Percentiles rank a stretch among this genome's conserved stretches.
Evolutionary conservation across 2,113 vertebrate species (phyloP).

Genomic region (Ondatra zibethicus): DNA sequence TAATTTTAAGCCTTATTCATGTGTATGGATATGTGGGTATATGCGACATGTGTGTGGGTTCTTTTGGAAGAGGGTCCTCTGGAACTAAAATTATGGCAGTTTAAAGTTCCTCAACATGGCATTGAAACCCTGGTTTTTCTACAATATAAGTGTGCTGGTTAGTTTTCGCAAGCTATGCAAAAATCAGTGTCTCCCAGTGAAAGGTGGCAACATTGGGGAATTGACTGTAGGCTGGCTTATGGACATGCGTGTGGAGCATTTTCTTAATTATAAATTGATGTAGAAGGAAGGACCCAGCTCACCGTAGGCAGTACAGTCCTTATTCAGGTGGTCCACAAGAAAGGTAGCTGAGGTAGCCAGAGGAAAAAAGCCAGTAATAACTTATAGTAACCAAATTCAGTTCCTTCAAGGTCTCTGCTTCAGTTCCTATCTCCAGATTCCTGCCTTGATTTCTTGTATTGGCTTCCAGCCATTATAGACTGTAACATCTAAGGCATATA

Average conservation of each 20-base stretch:
- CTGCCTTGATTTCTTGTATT: background rate
- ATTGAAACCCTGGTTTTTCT: background rate
- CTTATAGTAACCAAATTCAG: background rate
- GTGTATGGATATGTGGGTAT: background rate
- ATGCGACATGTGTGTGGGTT: background rate
- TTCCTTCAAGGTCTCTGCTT: background rate
- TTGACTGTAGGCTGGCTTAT: background rate
- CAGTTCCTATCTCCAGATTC: background rate
- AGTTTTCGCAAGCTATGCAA: background rate
- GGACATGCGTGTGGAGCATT: background rate
- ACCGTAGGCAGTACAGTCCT: background rate
- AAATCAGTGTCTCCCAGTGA: background rate
- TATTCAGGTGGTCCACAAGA: background rate
- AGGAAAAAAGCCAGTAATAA: background rate
- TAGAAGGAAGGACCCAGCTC: background rate
- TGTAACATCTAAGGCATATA: background rate
- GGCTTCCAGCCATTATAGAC: background rate
- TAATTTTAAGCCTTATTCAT: background rate
- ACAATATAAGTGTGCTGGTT: background rate
- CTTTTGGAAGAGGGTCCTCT: background rate
- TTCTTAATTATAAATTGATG: background rate
- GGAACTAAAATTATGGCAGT: background rate
- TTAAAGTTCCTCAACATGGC: background rate
- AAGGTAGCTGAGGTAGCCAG: background rate
- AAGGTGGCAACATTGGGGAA: background rate